These are phyloP conservation scores for Centrocercus urophasianus DNA, from an alignment of 2,113 vertebrate genomes.

Conservation along the genomic window DNA sequence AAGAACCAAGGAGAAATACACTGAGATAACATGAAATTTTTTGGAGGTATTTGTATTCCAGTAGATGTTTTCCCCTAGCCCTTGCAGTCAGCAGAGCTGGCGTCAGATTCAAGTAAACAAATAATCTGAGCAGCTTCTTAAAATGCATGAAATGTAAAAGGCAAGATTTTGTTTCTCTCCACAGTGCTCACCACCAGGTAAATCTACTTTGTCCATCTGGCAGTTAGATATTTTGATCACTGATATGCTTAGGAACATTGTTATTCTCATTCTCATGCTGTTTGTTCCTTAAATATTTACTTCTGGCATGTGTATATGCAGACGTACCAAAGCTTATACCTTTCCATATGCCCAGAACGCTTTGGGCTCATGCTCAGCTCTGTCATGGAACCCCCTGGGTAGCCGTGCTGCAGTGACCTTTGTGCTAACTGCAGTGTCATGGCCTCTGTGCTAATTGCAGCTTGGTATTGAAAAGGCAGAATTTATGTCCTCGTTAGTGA, in stretches of 20 bases:
- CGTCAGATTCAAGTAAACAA: neutral
- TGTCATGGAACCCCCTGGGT: neutral
- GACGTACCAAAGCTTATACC: neutral
- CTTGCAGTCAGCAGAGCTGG: neutral
- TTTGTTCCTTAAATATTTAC: constrained; percentile 25
- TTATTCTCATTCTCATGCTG: neutral
- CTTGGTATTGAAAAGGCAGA: constrained; percentile 20
- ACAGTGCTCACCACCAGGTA: neutral
- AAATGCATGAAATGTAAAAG: constrained; percentile 1
- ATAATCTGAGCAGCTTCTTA: constrained; percentile 8
- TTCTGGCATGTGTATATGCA: neutral
- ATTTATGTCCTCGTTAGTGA: constrained; percentile 30
- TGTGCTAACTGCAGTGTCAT: neutral
- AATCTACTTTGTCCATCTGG: neutral
- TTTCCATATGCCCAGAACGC: neutral
- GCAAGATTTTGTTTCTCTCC: neutral
- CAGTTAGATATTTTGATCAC: neutral
- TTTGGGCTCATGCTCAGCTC: neutral
- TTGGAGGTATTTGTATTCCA: neutral
- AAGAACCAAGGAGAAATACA: neutral
- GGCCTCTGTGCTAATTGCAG: constrained; percentile 21
- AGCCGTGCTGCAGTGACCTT: neutral
- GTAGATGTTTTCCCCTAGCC: neutral
- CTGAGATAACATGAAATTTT: neutral
- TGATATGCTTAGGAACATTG: neutral